Percentiles rank a stretch among this genome's conserved stretches.
Evolutionary conservation across 2,797 vertebrate species (phyloP).

Genomic region (Calcarius lapponicus): DNA sequence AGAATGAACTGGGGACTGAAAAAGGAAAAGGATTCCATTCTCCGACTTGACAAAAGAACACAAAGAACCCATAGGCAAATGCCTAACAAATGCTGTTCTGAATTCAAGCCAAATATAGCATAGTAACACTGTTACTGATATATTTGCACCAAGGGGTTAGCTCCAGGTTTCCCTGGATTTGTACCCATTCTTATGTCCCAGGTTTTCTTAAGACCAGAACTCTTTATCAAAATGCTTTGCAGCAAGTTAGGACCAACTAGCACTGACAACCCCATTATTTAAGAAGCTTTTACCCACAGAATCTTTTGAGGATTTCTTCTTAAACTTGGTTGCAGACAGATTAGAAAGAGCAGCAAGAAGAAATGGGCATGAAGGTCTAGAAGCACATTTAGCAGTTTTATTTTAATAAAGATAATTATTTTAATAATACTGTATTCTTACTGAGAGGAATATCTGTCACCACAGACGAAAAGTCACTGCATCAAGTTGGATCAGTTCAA

Average conservation of each 20-base stretch:
- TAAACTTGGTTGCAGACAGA: neutral
- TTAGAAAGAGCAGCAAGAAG: neutral
- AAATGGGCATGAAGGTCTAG: neutral
- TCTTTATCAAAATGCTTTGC: neutral
- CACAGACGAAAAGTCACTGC: neutral
- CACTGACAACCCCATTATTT: neutral
- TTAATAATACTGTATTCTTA: neutral
- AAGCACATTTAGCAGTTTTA: neutral
- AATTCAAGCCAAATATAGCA: neutral
- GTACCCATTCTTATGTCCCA: neutral
- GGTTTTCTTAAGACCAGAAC: neutral
- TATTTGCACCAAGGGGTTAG: neutral
- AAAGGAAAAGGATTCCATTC: neutral
- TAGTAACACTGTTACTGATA: neutral
- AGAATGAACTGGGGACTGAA: neutral
- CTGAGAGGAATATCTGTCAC: neutral
- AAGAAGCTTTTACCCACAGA: neutral
- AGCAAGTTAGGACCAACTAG: neutral
- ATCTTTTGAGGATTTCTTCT: neutral
- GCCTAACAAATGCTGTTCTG: neutral
- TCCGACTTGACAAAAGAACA: neutral
- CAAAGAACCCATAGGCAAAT: neutral
- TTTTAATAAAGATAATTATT: neutral
- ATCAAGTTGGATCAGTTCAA: neutral
- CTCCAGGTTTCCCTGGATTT: neutral